These are phyloP conservation scores for Rhinella marina DNA, from an alignment of 2,797 vertebrate species.

Conservation along the genomic window DNA sequence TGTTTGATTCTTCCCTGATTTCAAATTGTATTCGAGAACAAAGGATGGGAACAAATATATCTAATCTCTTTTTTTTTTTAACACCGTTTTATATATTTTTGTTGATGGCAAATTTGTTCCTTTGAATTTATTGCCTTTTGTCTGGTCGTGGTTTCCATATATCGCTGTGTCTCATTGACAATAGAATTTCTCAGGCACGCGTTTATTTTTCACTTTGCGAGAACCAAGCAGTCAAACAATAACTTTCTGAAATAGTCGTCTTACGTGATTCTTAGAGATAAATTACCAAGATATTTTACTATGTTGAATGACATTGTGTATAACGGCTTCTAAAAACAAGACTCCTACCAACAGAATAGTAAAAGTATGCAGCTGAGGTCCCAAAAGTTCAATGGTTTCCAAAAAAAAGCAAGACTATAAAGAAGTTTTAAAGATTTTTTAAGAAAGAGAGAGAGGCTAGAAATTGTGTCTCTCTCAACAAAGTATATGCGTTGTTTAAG, in stretches of 20 bases:
- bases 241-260: background rate
- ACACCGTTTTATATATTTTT: constrained; percentile 29
- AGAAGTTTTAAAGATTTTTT: no score
- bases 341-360: background rate
- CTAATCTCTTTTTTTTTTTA: background rate
- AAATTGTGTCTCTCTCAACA: no score
- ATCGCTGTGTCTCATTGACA: constrained; percentile 4
- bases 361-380: no score
- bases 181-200: background rate
- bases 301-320: background rate
- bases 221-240: constrained; percentile 12
- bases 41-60: constrained; percentile 15
- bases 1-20: constrained; percentile 45
- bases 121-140: constrained; percentile 29
- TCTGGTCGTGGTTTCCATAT: background rate
- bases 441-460: no score
- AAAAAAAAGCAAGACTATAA: no score
- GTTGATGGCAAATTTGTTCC: constrained; percentile 20
- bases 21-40: constrained; percentile 37
- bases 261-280: background rate
- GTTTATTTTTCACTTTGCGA: constrained; percentile 17
- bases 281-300: background rate
- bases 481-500: no score
- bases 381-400: no score
- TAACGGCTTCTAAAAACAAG: background rate